Evolutionary conservation across 1,140 invertebrate species (phyloP).

Genomic region (Batillaria attramentaria): DNA sequence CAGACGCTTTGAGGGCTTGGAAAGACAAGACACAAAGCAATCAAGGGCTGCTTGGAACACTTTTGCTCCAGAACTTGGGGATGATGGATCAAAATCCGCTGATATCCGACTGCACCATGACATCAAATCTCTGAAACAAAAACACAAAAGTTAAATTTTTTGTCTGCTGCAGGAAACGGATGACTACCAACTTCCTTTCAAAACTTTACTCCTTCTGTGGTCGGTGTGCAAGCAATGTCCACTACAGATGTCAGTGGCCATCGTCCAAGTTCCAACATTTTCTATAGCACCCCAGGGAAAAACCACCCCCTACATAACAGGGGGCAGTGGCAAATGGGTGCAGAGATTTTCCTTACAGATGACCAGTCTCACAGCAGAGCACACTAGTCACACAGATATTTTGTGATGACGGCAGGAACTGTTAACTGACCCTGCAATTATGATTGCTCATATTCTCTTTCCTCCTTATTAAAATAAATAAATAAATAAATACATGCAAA

Average conservation of each 20-base stretch:
- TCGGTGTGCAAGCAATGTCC: background rate
- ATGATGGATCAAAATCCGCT: constrained; percentile 82
- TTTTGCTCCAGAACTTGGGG: constrained; percentile 81
- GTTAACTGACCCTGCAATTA: background rate
- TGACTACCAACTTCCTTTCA: no score
- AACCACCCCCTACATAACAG: background rate
- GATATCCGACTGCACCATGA: constrained; percentile 91
- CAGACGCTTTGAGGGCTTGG: constrained; percentile 75
- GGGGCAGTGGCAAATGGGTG: no score
- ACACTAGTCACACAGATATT: background rate
- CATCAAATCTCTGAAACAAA: constrained; percentile 84
- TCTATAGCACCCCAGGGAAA: no score
- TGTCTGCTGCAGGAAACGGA: no score
- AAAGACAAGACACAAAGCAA: constrained; percentile 87
- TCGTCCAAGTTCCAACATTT: no score
- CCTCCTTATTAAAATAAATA: background rate
- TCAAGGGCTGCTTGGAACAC: constrained; percentile 93
- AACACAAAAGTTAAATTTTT: no score
- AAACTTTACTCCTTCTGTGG: no score
- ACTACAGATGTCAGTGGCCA: background rate
- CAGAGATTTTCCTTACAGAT: background rate
- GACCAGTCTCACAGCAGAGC: background rate
- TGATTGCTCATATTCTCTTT: no score
- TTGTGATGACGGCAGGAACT: background rate
- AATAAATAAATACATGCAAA: background rate